These are phyloP conservation scores for Todiramphus chloris DNA, from an alignment of 2,113 vertebrate genomes.

Conservation along the genomic window DNA sequence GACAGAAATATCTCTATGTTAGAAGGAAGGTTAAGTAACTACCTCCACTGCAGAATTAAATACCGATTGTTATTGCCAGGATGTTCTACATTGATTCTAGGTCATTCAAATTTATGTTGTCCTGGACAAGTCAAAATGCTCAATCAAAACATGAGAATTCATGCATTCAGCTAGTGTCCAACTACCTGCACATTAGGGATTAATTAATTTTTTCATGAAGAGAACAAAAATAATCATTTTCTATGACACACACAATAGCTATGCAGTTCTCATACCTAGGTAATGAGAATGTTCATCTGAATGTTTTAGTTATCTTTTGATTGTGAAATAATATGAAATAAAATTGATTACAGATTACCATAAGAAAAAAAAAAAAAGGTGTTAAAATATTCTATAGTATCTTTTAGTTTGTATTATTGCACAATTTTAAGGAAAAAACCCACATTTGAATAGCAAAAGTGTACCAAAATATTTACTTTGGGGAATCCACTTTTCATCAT, in stretches of 20 bases:
- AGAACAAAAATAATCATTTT: not conserved
- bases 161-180: not conserved
- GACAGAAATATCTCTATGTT: not conserved
- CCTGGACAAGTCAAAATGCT: not conserved
- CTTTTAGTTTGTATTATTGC: not conserved
- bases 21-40: slow-evolving; percentile 5
- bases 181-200: not conserved
- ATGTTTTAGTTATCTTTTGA: not conserved
- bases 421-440: not conserved
- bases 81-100: slow-evolving; percentile 6
- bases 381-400: not conserved
- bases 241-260: not conserved
- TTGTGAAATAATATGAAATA: not conserved
- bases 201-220: not conserved
- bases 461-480: not conserved
- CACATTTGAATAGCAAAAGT: not conserved
- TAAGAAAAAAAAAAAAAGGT: not conserved
- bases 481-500: not conserved
- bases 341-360: not conserved
- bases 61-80: not conserved
- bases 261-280: not conserved
- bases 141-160: not conserved
- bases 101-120: not conserved
- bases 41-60: slow-evolving; percentile 4
- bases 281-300: not conserved